Evolutionary conservation across 1,140 invertebrate genomes (phyloP).

Genomic region (Calephelis virginiensis): DNA sequence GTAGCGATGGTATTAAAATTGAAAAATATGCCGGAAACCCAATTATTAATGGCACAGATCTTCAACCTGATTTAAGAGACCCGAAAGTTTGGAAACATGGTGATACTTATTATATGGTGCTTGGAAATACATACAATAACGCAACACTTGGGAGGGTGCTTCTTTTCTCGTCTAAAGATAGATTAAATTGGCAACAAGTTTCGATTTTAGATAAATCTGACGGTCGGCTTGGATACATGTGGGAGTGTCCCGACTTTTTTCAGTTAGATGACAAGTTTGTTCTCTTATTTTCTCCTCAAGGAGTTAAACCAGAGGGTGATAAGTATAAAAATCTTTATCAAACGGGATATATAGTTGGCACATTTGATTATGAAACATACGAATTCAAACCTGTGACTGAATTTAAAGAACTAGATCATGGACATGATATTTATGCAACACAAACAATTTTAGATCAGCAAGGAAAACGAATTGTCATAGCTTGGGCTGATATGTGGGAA

Average conservation of each 20-base stretch:
- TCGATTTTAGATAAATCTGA: conserved; percentile 52
- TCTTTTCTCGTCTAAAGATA: conserved; percentile 55
- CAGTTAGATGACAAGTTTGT: conserved; percentile 52
- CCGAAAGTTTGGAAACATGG: conserved; percentile 68
- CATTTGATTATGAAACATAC: conserved; percentile 52
- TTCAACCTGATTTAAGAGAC: conserved; percentile 60
- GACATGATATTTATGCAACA: conserved; percentile 70
- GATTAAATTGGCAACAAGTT: conserved; percentile 48
- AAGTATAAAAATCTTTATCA: conserved; percentile 67
- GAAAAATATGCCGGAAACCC: conserved; percentile 54
- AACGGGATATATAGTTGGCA: conserved; percentile 59
- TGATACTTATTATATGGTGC: conserved; percentile 60
- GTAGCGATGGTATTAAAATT: conserved; percentile 50
- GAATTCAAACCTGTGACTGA: conserved; percentile 43
- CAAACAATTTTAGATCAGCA: conserved; percentile 51
- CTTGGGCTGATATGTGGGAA: conserved; percentile 71
- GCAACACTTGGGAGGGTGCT: conserved; percentile 50
- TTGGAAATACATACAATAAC: conserved; percentile 56
- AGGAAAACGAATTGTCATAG: conserved; percentile 50
- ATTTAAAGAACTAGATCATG: conserved; percentile 64
- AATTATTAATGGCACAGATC: conserved; percentile 42
- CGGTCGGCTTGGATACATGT: conserved; percentile 61
- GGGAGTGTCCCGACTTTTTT: conserved; percentile 70
- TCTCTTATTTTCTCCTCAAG: conserved; percentile 68
- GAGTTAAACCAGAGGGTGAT: conserved; percentile 53